phyloP scores from a whole-genome alignment of 1,140 invertebrate species.

The Octopus sinensis region DNA sequence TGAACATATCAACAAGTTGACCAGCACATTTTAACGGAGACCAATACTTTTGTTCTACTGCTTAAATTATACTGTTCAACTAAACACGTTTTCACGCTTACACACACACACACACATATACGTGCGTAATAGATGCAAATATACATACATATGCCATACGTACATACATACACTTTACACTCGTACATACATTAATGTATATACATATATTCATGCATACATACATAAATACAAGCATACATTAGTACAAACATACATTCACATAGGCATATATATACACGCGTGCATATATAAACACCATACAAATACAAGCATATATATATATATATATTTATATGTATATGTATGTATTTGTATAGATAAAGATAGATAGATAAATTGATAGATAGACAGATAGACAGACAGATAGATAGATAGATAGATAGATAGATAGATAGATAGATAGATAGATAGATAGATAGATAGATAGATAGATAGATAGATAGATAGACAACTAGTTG shows the following conservation, averaged over 20 bases:
- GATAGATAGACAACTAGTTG: neutral
- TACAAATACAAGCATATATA: neutral
- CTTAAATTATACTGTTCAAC: no score
- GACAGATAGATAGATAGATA: no score
- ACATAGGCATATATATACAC: neutral
- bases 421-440: no score
- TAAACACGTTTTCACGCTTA: neutral
- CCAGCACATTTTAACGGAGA: no score
- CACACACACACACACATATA: neutral
- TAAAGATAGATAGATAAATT: no score
- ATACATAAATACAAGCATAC: neutral
- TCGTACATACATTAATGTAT: neutral
- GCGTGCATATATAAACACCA: neutral
- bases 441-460: neutral
- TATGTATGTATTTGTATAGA: neutral
- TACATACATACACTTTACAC: neutral
- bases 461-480: neutral
- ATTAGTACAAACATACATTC: neutral
- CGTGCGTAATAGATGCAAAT: neutral
- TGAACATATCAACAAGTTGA: no score
- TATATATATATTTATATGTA: neutral
- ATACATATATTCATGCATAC: neutral
- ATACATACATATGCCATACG: neutral
- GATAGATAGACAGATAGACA: no score
- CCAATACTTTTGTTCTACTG: no score